A percentile compares a stretch with the other conserved stretches of the same genome.
phyloP scores from a whole-genome alignment of 1,140 invertebrate species.

The Lepidotrigona ventralis region DNA sequence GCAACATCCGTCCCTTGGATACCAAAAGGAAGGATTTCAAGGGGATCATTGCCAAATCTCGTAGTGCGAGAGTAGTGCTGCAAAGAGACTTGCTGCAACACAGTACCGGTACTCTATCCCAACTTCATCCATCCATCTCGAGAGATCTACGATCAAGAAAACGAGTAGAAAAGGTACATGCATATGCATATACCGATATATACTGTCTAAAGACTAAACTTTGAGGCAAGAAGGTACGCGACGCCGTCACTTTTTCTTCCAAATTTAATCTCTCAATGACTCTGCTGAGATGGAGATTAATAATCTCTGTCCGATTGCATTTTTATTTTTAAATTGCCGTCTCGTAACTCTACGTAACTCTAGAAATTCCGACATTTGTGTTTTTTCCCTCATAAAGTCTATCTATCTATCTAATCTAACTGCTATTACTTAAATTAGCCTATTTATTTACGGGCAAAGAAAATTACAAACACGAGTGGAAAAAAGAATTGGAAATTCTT shows the following conservation, averaged over 20 bases:
- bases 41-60: no score
- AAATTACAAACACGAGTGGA: background rate
- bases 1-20: constrained; percentile 11
- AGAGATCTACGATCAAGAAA: background rate
- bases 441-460: background rate
- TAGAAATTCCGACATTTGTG: no score
- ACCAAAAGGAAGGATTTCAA: constrained; percentile 5
- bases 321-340: background rate
- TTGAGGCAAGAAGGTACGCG: background rate
- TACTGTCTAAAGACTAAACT: background rate
- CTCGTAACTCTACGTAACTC: background rate
- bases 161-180: background rate
- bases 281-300: background rate
- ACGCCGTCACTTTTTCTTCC: background rate
- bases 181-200: background rate
- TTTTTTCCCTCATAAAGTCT: no score
- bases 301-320: background rate
- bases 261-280: background rate
- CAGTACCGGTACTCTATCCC: background rate
- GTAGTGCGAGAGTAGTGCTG: no score
- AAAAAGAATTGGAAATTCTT: background rate
- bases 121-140: background rate
- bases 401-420: background rate
- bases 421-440: background rate
- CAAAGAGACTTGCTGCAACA: no score